A percentile compares a stretch with the other conserved stretches of the same genome.
Evolutionary conservation across 2,113 vertebrate genomes (phyloP).

Genomic region (Pholis gunnellus): DNA sequence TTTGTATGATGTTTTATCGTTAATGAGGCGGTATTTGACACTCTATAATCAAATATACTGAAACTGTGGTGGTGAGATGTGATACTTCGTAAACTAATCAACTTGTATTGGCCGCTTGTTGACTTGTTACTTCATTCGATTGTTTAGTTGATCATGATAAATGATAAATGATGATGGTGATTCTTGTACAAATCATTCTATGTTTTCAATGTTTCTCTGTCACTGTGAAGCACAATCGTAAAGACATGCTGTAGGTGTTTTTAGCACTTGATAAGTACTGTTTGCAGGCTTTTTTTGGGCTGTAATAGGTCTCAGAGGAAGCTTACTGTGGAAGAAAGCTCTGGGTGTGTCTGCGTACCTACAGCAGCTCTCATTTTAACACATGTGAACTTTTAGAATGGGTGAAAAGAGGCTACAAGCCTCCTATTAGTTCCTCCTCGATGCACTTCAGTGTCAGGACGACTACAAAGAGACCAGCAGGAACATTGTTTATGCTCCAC

Average conservation of each 20-base stretch:
- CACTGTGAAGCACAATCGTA: not conserved
- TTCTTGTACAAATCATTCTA: not conserved
- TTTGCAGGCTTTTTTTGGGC: conserved; percentile 3
- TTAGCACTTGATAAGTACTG: conserved; percentile 2
- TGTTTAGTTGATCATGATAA: not conserved
- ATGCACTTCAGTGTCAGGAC: conserved; percentile 18
- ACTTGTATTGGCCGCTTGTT: not conserved
- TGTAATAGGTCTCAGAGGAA: conserved; percentile 3
- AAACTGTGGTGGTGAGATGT: not conserved
- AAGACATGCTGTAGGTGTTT: not conserved
- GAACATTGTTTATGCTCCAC: conserved; percentile 29
- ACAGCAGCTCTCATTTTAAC: conserved; percentile 49
- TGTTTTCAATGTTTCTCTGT: not conserved
- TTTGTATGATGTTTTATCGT: not conserved
- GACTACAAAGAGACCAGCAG: not conserved
- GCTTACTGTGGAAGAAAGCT: conserved; percentile 22
- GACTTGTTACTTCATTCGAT: not conserved
- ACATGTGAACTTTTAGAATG: conserved; percentile 57
- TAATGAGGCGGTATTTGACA: not conserved
- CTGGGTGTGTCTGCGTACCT: conserved; percentile 47
- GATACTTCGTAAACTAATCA: not conserved
- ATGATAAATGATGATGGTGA: not conserved
- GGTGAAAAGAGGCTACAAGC: conserved; percentile 11
- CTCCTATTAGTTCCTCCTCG: conserved; percentile 59
- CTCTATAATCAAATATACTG: not conserved